Percentiles rank a stretch among this genome's conserved stretches.
These are phyloP conservation scores for Myiagra hebetior DNA, from an alignment of 2,113 vertebrate genomes.

Conservation along the genomic window DNA sequence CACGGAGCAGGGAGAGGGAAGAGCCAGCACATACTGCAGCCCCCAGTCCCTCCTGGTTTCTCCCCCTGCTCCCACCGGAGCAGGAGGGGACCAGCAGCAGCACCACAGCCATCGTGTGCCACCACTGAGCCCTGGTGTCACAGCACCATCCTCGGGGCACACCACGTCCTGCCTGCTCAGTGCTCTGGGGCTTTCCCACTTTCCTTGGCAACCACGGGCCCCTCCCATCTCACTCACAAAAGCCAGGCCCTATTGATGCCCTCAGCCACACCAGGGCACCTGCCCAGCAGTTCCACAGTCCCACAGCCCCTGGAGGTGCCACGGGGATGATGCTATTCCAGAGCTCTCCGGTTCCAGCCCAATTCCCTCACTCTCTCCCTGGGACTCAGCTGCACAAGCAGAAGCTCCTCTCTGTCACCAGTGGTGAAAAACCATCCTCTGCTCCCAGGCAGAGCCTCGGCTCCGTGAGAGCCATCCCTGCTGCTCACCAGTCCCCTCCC, in stretches of 20 bases:
- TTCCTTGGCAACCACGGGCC: accelerated
- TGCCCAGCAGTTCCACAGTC: background rate
- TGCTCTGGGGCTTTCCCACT: background rate
- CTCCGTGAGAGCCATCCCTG: background rate
- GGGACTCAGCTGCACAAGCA: background rate
- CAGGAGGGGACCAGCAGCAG: background rate
- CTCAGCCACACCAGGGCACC: accelerated
- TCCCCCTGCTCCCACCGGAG: accelerated
- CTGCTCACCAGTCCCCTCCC: background rate
- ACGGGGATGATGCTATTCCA: background rate
- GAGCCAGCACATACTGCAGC: background rate
- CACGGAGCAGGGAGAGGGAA: background rate
- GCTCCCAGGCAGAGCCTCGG: background rate
- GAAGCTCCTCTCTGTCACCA: background rate
- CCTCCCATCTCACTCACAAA: background rate
- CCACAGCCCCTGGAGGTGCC: background rate
- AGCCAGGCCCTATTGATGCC: accelerated
- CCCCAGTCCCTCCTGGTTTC: background rate
- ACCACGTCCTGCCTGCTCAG: accelerated
- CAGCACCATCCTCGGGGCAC: accelerated
- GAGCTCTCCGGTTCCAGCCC: background rate
- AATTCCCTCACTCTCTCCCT: background rate
- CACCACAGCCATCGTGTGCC: accelerated
- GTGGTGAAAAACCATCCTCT: background rate
- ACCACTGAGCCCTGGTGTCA: accelerated